These are phyloP conservation scores for Martes martes DNA, from an alignment of 2,113 vertebrate species.

Conservation along the genomic window DNA sequence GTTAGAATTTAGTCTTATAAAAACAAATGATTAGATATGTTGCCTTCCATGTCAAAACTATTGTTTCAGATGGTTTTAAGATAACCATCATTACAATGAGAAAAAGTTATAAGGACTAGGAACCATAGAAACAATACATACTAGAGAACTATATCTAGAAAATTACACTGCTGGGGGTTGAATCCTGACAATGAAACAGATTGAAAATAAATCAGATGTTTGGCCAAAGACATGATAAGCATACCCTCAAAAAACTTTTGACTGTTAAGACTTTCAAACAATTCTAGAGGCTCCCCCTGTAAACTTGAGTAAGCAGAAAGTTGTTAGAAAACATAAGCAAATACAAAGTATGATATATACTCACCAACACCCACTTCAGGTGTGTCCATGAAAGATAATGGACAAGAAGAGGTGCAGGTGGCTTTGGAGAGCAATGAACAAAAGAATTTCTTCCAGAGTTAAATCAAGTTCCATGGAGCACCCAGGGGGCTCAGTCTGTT, in stretches of 20 bases:
- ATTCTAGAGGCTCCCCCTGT: neutral
- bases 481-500: neutral
- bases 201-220: neutral
- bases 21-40: neutral
- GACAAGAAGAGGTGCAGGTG: neutral
- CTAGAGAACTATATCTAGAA: neutral
- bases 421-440: neutral
- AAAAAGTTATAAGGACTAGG: neutral
- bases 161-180: neutral
- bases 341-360: neutral
- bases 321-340: neutral
- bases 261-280: neutral
- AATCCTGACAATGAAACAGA: neutral
- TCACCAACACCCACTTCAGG: neutral
- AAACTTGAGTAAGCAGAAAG: neutral
- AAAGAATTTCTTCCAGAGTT: neutral
- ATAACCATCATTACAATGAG: neutral
- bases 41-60: neutral
- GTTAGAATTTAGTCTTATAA: neutral
- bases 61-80: neutral
- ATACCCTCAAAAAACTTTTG: neutral
- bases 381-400: neutral
- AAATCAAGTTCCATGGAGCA: neutral
- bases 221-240: neutral
- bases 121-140: neutral